Evolutionary conservation across 1,140 invertebrate species (phyloP), one percentile per base, ranked within the genome.

Genomic region (Euschistus heros): DNA sequence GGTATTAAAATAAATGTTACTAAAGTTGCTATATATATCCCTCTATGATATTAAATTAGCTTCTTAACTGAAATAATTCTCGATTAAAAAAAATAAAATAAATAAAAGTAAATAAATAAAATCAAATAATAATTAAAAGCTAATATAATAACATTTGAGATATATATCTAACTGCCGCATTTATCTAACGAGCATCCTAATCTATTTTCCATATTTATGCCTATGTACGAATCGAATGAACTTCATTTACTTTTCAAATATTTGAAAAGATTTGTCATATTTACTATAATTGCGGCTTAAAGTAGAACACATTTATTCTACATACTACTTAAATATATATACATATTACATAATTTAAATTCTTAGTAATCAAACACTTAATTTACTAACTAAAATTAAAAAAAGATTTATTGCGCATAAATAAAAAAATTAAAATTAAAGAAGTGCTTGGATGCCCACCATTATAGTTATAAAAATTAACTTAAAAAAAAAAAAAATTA

Each of bases 301-400:
- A 64, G 63, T 64, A 64, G 63, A 64, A 64, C 63, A 64, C 63
- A 64, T 47, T n/a, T 61, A 64, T 64, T 64, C 63, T 64, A 64
- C 63, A 52, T 18, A 64, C 63, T 64, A 64, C 63, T 0, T 17
- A n/a, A n/a, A 52, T 52, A 30, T 64, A 24, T 60, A 3, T n/a
- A 60, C 47, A 18, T 50, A 20, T 22, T 33, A 18, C 7, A 37
- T 61, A 61, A 61, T 37, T 42, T 18, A 33, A 18, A 61, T 26
- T 37, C 30, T 18, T 42, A 61, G 4, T 18, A 37, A 54, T 52
- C 24, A 37, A 27, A 7, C 50, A 64, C 14, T 22, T 62, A 22
- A 50, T 3, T 60, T 62, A 62, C 22, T 18, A 64, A 52, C 26
- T 64, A 54, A 42, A 63, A 3, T n/a, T n/a, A n/a, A n/a, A 2